Percentiles rank a stretch among this genome's conserved stretches.
phyloP scores from a whole-genome alignment of 1,140 invertebrate species.

The Drosophila azteca region DNA sequence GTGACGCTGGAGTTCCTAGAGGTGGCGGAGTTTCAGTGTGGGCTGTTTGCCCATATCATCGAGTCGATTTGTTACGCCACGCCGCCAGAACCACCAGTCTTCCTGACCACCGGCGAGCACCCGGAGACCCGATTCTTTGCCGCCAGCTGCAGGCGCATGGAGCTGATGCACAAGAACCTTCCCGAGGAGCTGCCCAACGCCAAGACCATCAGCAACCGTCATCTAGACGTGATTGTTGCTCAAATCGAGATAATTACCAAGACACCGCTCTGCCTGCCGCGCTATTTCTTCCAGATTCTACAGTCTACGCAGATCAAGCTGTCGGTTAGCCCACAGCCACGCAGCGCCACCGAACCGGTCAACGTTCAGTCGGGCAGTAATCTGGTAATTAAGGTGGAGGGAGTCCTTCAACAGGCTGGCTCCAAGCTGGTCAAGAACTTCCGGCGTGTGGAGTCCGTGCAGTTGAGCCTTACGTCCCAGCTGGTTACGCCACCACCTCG shows the following conservation, averaged over 20 bases:
- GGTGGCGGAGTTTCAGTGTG: slow-evolving; percentile 84
- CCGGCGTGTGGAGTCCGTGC: slow-evolving; percentile 88
- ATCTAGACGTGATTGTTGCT: slow-evolving; percentile 76
- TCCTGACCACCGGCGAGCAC: slow-evolving; percentile 71
- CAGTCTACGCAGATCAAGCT: slow-evolving; percentile 93
- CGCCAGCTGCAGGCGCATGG: slow-evolving; percentile 68
- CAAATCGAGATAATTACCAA: slow-evolving; percentile 80
- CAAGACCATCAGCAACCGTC: slow-evolving; percentile 77
- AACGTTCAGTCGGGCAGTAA: slow-evolving; percentile 90
- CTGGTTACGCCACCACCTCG: slow-evolving; percentile 85
- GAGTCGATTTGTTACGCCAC: slow-evolving; percentile 79
- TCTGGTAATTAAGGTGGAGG: slow-evolving; percentile 93
- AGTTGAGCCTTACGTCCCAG: slow-evolving; percentile 88
- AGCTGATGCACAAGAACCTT: slow-evolving; percentile 69
- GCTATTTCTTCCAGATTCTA: slow-evolving; percentile 94
- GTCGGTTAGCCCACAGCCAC: slow-evolving; percentile 92
- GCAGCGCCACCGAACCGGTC: slow-evolving; percentile 90
- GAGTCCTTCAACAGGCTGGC: slow-evolving; percentile 90
- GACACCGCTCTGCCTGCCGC: slow-evolving; percentile 85
- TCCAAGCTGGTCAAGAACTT: slow-evolving; percentile 86
- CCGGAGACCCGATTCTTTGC: slow-evolving; percentile 80
- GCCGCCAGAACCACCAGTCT: slow-evolving; percentile 74
- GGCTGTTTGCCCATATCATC: slow-evolving; percentile 76
- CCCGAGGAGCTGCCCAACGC: slow-evolving; percentile 69
- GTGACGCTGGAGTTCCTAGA: slow-evolving; percentile 92